Evolutionary conservation across 2,797 vertebrate species (phyloP).

Genomic region (Chromobotia macracanthus): DNA sequence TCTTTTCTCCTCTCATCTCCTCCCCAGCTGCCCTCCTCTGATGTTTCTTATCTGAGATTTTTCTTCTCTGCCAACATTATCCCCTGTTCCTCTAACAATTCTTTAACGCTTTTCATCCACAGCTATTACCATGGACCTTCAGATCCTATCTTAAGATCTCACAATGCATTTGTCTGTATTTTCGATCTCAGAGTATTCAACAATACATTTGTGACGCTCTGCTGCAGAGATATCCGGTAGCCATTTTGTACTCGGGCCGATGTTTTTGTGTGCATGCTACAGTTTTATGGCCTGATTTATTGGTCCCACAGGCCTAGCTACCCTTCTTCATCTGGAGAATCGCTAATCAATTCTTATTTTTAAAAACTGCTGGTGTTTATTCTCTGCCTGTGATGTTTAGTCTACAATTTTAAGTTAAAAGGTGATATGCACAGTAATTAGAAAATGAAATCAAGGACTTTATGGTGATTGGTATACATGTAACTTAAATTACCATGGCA

Average conservation of each 20-base stretch:
- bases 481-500: neutral
- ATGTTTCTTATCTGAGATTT: slow-evolving; percentile 56
- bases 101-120: slow-evolving; percentile 18
- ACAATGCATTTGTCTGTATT: neutral
- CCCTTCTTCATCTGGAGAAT: neutral
- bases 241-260: slow-evolving; percentile 18
- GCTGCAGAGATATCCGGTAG: slow-evolving; percentile 22
- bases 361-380: neutral
- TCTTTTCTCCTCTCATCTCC: slow-evolving; percentile 19
- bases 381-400: no score
- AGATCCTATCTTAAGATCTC: neutral
- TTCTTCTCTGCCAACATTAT: neutral
- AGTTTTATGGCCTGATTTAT: neutral
- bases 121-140: neutral
- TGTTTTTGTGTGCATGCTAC: slow-evolving; percentile 14
- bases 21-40: slow-evolving; percentile 47
- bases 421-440: neutral
- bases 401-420: no score
- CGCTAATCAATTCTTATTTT: neutral
- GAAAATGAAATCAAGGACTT: slow-evolving; percentile 1
- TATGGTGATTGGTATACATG: neutral
- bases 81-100: neutral
- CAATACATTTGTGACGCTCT: slow-evolving; percentile 3
- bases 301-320: neutral
- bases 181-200: neutral